Conservation (phyloP, 2,888 invertebrate species). For the Flexamia atlantica region DNA sequence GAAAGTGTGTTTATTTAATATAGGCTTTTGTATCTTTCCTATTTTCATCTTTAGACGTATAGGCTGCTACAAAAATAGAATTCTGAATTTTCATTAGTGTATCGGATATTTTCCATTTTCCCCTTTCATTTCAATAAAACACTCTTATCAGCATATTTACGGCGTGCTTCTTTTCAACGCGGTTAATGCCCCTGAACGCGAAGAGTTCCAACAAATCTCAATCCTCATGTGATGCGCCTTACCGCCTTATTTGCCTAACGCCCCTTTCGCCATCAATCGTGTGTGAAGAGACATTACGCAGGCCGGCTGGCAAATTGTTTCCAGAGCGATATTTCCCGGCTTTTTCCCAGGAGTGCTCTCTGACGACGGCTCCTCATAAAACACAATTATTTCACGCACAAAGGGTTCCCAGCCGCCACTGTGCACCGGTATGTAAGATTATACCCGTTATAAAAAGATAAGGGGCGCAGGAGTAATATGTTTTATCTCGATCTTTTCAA, state of each 20-base stretch:
- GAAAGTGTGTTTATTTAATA: too few relatives aligned
- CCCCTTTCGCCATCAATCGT: slow-evolving; percentile 51
- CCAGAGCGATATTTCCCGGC: slow-evolving; percentile 39
- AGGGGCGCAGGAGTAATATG: slow-evolving; percentile 56
- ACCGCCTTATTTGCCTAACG: slow-evolving; percentile 50
- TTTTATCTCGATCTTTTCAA: slow-evolving; percentile 65
- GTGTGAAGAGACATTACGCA: slow-evolving; percentile 53
- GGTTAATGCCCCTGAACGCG: too few relatives aligned
- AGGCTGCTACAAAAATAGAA: too few relatives aligned
- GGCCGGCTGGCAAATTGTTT: slow-evolving; percentile 55
- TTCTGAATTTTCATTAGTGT: too few relatives aligned
- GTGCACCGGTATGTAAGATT: slow-evolving; percentile 55
- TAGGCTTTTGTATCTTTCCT: too few relatives aligned
- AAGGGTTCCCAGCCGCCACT: slow-evolving; percentile 58
- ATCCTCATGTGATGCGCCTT: slow-evolving; percentile 19
- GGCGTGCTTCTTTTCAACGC: not conserved
- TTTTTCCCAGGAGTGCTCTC: slow-evolving; percentile 37
- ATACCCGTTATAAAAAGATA: slow-evolving; percentile 61
- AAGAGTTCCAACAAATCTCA: slow-evolving; percentile 23
- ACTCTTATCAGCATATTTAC: not conserved
- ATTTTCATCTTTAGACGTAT: too few relatives aligned
- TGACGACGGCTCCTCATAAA: slow-evolving; percentile 55
- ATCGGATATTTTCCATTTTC: not conserved
- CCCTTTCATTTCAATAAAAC: not conserved
- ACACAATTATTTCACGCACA: slow-evolving; percentile 62